phyloP scores from a whole-genome alignment of 2,113 vertebrate species.

The Thalassoma bifasciatum region DNA sequence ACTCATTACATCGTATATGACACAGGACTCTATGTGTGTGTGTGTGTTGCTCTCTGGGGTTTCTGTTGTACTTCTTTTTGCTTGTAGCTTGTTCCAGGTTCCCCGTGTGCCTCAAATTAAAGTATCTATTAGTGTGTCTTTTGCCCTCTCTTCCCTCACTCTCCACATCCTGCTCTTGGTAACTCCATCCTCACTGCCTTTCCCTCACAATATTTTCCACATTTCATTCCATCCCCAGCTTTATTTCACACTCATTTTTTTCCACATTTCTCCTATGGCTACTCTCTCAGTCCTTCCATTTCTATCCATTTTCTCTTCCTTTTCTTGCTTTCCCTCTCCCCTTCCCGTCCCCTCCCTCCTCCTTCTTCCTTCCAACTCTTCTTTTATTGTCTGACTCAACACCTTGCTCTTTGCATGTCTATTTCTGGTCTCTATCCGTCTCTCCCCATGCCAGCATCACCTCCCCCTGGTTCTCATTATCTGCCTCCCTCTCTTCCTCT shows the following conservation, averaged over 20 bases:
- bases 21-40: slow-evolving; percentile 25
- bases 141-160: slow-evolving; percentile 22
- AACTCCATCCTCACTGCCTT: slow-evolving; percentile 38
- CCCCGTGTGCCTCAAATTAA: slow-evolving; percentile 76
- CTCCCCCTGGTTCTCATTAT: slow-evolving; percentile 84
- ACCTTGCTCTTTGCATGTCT: slow-evolving; percentile 84
- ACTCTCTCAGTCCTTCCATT: slow-evolving; percentile 35
- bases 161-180: slow-evolving; percentile 25
- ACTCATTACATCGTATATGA: slow-evolving; percentile 54
- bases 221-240: slow-evolving; percentile 5
- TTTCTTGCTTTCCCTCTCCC: not conserved
- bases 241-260: slow-evolving; percentile 24
- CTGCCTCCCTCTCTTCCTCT: slow-evolving; percentile 64
- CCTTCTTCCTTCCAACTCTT: slow-evolving; percentile 51
- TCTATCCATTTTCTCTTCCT: slow-evolving; percentile 24
- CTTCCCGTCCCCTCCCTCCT: slow-evolving; percentile 47
- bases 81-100: slow-evolving; percentile 68
- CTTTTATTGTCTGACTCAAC: slow-evolving; percentile 84
- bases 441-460: slow-evolving; percentile 80
- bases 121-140: slow-evolving; percentile 69
- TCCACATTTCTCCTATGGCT: slow-evolving; percentile 6
- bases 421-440: slow-evolving; percentile 82
- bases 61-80: slow-evolving; percentile 58
- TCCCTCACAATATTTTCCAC: slow-evolving; percentile 12
- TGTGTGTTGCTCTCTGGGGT: slow-evolving; percentile 47